Evolutionary conservation across 2,113 vertebrate genomes (phyloP).

Genomic region (Procavia capensis): DNA sequence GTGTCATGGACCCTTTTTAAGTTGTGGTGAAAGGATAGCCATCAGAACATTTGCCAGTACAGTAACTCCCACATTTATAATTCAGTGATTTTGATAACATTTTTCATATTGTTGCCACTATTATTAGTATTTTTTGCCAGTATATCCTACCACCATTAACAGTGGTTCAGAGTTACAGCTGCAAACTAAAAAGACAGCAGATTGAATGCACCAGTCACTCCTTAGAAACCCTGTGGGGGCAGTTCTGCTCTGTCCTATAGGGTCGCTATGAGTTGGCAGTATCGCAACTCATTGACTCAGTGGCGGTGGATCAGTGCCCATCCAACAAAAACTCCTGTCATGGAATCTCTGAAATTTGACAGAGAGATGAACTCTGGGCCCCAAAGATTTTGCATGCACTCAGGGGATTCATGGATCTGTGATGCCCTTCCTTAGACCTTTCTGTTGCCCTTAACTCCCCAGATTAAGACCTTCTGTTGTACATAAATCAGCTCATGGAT

Average conservation of each 20-base stretch:
- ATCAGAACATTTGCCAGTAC: neutral
- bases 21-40: neutral
- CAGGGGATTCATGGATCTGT: neutral
- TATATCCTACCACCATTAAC: neutral
- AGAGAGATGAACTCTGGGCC: neutral
- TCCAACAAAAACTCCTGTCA: neutral
- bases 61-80: neutral
- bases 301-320: neutral
- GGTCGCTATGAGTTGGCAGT: too few species aligned
- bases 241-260: too few species aligned
- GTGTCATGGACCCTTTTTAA: neutral
- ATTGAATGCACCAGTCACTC: too few species aligned
- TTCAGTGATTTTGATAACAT: neutral
- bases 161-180: too few species aligned
- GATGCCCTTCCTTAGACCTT: neutral
- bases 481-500: neutral
- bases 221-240: too few species aligned
- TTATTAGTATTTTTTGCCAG: neutral
- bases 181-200: too few species aligned
- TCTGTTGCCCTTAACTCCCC: neutral
- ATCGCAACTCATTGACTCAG: too few species aligned
- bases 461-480: neutral
- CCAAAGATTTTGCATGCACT: neutral
- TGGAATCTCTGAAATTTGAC: neutral
- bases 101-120: neutral